Evolutionary conservation across 1,140 invertebrate species (phyloP).

Genomic region (Drosophila auraria): DNA sequence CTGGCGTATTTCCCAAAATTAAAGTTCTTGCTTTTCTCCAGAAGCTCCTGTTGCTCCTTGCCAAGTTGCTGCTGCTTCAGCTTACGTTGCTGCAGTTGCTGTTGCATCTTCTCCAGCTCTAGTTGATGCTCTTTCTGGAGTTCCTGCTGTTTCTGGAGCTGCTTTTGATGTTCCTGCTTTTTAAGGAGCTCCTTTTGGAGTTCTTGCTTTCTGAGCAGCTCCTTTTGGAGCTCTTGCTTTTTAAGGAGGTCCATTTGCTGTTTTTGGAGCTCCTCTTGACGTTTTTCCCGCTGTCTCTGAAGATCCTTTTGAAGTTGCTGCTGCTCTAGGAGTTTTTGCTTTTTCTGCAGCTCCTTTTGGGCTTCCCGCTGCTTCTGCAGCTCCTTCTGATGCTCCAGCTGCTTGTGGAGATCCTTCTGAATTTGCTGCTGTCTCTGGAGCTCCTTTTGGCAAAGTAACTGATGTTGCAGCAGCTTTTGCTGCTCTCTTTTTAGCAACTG

Average conservation of each 20-base stretch:
- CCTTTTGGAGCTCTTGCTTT: not conserved
- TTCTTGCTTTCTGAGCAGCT: not conserved
- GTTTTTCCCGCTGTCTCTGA: not conserved
- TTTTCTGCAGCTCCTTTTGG: not conserved
- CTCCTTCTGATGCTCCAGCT: not conserved
- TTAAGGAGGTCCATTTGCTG: not conserved
- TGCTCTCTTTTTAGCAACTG: not conserved
- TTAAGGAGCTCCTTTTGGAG: not conserved
- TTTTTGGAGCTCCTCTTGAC: not conserved
- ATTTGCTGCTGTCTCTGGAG: constrained; percentile 2
- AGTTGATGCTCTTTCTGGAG: not conserved
- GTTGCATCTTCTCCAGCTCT: not conserved
- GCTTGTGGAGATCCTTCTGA: not conserved
- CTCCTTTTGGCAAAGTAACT: constrained; percentile 3
- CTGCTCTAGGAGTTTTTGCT: not conserved
- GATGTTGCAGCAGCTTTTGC: constrained; percentile 11
- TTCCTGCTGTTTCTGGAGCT: not conserved
- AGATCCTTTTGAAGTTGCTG: not conserved
- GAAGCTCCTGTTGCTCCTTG: not conserved
- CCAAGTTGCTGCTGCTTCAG: constrained; percentile 3
- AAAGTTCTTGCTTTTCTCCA: not conserved
- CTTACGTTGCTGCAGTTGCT: not conserved
- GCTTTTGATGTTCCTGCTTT: not conserved
- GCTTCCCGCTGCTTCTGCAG: not conserved
- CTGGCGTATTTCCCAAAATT: constrained; percentile 41